Evolutionary conservation across 2,888 invertebrate species (phyloP), one percentile per base, ranked within the genome.

Genomic region (Cheilosia urbana): DNA sequence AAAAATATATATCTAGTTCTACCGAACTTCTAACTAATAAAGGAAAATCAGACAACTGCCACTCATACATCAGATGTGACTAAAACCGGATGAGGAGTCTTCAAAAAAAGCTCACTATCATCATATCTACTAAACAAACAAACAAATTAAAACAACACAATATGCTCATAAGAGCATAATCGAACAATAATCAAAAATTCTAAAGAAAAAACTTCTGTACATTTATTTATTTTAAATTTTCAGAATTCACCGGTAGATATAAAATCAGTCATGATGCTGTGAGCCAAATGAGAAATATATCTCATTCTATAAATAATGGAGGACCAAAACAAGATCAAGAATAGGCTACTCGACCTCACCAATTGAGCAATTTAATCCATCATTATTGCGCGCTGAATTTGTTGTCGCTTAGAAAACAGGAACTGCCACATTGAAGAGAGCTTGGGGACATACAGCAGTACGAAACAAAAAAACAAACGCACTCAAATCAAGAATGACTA

Each of bases 191-290:
- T 30, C 21, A 19, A 63, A 69, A 63, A 55, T 42, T 51, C 40
- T 34, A 53, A 42, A 65, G 27, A 55, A 30, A 51, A 60, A 45
- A 13, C 57, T 71, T 71, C 72, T 81, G 76, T 81, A 77, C 65
- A 60, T 76, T 40, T 72, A 45, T 72, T 77, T 81, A 57, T 85
- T 80, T 85, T 81, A 58, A 85, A 81, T 76, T 85, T 85, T 81
- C 85, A 85, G 85, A 76, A 42, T 45, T 66, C 65, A 21, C 68
- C 24, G 49, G 37, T 55, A 57, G 6, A 68, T 49, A 55, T 24
- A 15, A 63, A 57, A 66, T 42, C 13, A 24, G 27, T n/a, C 17
- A 69, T 15, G 7, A 27, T 55, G 75, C 53, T 66, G n/a, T 21
- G 19, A 60, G 51, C 55, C 63, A 57, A 40, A 45, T 27, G 49